Evolutionary conservation across 2,888 invertebrate genomes (phyloP), one percentile per base, ranked within the genome.

Genomic region (Mycogona germanica): DNA sequence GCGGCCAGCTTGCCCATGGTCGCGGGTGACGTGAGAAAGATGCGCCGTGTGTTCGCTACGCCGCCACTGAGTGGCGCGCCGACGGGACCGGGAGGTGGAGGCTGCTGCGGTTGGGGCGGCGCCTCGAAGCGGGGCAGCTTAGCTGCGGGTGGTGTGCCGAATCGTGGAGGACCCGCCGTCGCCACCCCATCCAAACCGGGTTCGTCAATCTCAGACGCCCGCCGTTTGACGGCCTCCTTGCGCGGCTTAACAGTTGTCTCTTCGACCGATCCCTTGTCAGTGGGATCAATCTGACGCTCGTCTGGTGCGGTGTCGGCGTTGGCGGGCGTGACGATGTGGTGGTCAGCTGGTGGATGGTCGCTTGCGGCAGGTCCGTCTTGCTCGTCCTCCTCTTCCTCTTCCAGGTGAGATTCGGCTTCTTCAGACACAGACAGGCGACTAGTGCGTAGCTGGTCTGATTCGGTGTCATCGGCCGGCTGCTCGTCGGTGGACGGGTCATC

Each of bases 321-420:
- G 38, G 21, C 38, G 38, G 3, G 38, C 17, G 3, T 5, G 5
- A 19, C 38, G 38, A 38, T 38, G 4, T 17, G 38, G 5, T 17
- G 21, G 38, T 19, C 17, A 21, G 38, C 21, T 4, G 17, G 17
- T 38, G 17, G 38, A 38, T 38, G 38, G 38, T 3, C 17, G 38
- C 38, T 9, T 21, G 9, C 17, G 38, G 38, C 5, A 5, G 9
- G 3, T 21, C 21, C 38, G 4, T 38, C 38, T 4, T 17, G 17
- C 21, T 38, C 38, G 38, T 5, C 38, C 5, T 38, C 38, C 9
- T 38, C 38, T 5, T 38, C 38, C 17, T 38, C 38, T 21, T 19
- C 5, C 4, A 38, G 17, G 38, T n/a, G n/a, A 57, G 57, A 14
- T 59, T 57, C 12, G 55, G 54, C 19, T 53, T 59, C 7, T 58